Percentiles rank a stretch among this genome's conserved stretches.
phyloP scores from a whole-genome alignment of 2,797 vertebrate species.

The Acanthornis magna region DNA sequence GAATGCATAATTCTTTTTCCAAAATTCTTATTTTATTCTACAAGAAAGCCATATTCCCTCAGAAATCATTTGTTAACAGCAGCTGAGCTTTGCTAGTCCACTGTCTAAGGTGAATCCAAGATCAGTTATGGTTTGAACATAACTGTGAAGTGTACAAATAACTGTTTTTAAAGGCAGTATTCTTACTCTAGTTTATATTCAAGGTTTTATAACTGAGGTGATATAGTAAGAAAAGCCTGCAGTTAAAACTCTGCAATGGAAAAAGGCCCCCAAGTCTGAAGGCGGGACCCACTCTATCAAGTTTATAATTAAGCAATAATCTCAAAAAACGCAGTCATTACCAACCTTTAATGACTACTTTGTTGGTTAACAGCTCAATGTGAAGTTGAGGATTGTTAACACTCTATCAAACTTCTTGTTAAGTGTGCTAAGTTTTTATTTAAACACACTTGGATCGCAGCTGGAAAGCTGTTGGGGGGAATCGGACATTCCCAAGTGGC shows the following conservation, averaged over 20 bases:
- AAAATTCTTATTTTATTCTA: neutral
- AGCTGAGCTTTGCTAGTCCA: neutral
- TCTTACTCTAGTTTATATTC: neutral
- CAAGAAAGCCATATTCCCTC: neutral
- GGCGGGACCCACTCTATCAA: slow-evolving; percentile 34
- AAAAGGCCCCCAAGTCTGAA: slow-evolving; percentile 46
- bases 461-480: slow-evolving; percentile 72
- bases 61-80: neutral
- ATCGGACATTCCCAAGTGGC: slow-evolving; percentile 58
- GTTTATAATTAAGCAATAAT: slow-evolving; percentile 73
- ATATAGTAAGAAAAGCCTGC: neutral
- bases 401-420: slow-evolving; percentile 82
- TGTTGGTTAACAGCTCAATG: slow-evolving; percentile 78
- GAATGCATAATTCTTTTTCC: neutral
- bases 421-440: slow-evolving; percentile 74
- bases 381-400: slow-evolving; percentile 80
- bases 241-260: neutral
- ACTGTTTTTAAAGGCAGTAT: neutral
- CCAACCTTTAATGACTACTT: slow-evolving; percentile 78
- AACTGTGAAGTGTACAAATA: neutral
- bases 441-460: slow-evolving; percentile 72
- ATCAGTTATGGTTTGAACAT: neutral
- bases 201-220: neutral
- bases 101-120: neutral
- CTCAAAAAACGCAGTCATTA: slow-evolving; percentile 66